phyloP scores from a whole-genome alignment of 2,888 invertebrate species.

The Eupithecia dodoneata region DNA sequence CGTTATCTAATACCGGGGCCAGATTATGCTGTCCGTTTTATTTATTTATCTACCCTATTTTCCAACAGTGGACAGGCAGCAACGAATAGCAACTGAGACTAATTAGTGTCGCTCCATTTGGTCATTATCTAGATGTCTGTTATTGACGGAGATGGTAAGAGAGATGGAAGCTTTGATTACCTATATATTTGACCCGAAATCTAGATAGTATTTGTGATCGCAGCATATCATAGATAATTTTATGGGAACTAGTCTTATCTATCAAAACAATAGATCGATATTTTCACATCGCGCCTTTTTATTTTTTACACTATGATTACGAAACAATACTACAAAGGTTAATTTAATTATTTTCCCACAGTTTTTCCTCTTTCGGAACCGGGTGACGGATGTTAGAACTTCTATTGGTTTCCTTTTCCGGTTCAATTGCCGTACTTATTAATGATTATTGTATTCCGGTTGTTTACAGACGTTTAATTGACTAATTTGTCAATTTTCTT shows the following conservation, averaged over 20 bases:
- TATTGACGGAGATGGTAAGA: no score
- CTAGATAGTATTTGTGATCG: no score
- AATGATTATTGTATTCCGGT: constrained; percentile 12
- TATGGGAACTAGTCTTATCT: background rate
- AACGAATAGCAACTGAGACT: no score
- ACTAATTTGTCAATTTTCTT: background rate
- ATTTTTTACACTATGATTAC: constrained; percentile 22
- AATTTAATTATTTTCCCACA: constrained; percentile 22
- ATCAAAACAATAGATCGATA: background rate
- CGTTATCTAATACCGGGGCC: no score
- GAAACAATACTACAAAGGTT: constrained; percentile 12
- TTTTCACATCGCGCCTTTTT: constrained; percentile 23
- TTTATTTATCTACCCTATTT: no score
- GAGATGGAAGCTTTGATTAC: no score
- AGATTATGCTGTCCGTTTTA: no score
- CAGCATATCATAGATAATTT: background rate
- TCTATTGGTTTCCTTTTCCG: constrained; percentile 36
- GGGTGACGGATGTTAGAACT: constrained; percentile 33
- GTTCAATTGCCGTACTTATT: constrained; percentile 29
- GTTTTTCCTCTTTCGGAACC: constrained; percentile 31
- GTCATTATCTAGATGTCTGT: no score
- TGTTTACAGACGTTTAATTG: background rate
- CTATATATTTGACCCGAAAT: no score
- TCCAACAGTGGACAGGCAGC: no score
- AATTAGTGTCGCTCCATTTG: no score